Evolutionary conservation across 2,113 vertebrate species (phyloP).

Genomic region (Saccopteryx bilineata): DNA sequence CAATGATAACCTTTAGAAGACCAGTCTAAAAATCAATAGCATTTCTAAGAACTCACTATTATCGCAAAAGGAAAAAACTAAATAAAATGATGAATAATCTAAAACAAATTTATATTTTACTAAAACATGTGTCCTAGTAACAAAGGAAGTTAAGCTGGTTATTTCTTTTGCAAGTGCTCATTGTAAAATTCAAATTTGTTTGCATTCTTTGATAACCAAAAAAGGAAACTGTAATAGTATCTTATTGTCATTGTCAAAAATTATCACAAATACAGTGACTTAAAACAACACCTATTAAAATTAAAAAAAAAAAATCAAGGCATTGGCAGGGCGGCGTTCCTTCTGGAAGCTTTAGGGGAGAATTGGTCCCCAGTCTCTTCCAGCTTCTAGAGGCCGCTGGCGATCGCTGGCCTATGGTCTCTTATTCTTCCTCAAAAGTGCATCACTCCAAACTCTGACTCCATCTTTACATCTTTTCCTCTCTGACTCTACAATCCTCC

Average conservation of each 20-base stretch:
- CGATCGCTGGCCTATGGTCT: background rate
- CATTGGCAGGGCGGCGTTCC: background rate
- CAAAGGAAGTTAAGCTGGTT: conserved; percentile 48
- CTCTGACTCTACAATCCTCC: background rate
- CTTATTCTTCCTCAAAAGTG: background rate
- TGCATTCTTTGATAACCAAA: conserved; percentile 13
- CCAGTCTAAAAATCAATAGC: background rate
- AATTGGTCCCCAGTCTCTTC: background rate
- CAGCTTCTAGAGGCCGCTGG: background rate
- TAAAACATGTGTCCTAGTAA: conserved; percentile 15
- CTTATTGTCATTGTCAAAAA: background rate
- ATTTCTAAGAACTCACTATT: conserved; percentile 41
- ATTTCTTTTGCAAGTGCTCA: conserved; percentile 33
- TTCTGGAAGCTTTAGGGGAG: background rate
- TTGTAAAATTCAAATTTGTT: conserved; percentile 9
- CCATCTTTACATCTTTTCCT: background rate
- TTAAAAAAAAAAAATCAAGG: background rate
- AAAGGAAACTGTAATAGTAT: background rate
- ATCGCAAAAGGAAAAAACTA: background rate
- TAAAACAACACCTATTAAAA: background rate
- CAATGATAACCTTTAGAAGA: conserved; percentile 2
- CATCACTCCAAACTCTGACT: background rate
- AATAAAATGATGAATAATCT: conserved; percentile 44
- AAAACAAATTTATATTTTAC: conserved; percentile 53
- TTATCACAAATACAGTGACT: background rate